phyloP scores from a whole-genome alignment of 1,140 invertebrate species.

The Drosophila eugracilis region DNA sequence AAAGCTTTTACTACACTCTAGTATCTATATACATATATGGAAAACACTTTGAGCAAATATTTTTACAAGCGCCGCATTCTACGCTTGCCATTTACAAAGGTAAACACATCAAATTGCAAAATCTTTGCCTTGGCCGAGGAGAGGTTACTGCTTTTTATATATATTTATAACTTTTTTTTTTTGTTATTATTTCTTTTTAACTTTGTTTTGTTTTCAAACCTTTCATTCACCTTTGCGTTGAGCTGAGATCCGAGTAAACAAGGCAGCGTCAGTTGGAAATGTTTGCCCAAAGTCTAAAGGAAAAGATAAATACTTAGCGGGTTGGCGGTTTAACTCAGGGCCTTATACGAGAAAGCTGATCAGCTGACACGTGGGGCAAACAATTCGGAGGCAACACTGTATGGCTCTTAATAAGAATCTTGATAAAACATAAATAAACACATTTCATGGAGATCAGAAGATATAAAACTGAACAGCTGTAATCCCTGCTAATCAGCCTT shows the following conservation, averaged over 20 bases:
- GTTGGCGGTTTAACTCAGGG: constrained; percentile 30
- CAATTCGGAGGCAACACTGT: constrained; percentile 45
- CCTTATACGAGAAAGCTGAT: constrained; percentile 13
- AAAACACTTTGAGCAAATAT: constrained; percentile 47
- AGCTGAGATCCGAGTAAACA: constrained; percentile 45
- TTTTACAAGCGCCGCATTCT: constrained; percentile 46
- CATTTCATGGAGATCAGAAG: constrained; percentile 1
- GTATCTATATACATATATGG: constrained; percentile 28
- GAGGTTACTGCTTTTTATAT: constrained; percentile 13
- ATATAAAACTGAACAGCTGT: constrained; percentile 4
- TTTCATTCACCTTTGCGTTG: constrained; percentile 55
- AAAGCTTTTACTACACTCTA: constrained; percentile 30
- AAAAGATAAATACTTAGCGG: constrained; percentile 39
- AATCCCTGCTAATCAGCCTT: constrained; percentile 31
- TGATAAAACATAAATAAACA: constrained; percentile 30
- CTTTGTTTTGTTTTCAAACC: constrained; percentile 36
- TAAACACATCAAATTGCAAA: constrained; percentile 59
- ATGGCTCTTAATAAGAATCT: constrained; percentile 36
- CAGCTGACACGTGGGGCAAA: constrained; percentile 34
- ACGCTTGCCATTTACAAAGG: constrained; percentile 43
- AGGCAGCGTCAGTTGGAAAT: constrained; percentile 43
- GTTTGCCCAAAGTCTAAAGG: constrained; percentile 47
- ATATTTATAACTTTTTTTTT: constrained; percentile 15
- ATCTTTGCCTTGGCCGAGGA: constrained; percentile 39
- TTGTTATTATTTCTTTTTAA: constrained; percentile 13